These are phyloP conservation scores for Sciurus carolinensis DNA, from an alignment of 2,797 vertebrate species.

Conservation along the genomic window DNA sequence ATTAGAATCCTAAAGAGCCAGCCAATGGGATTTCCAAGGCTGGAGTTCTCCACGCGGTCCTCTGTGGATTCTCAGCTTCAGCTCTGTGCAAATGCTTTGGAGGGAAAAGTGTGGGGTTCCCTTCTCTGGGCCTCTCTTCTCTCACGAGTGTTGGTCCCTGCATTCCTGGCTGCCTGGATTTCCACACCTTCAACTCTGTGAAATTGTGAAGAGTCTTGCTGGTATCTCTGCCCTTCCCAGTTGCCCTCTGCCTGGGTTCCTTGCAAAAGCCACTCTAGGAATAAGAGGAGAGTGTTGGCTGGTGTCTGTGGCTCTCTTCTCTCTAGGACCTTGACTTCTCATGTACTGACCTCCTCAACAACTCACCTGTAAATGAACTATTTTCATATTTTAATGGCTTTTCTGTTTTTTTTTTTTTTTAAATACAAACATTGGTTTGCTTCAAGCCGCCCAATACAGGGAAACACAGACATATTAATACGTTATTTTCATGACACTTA, in stretches of 20 bases:
- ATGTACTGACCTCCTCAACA: not conserved
- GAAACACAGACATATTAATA: not conserved
- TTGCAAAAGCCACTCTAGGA: not conserved
- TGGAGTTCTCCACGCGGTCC: not conserved
- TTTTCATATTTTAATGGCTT: not conserved
- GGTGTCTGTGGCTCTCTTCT: not conserved
- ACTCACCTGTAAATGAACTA: not conserved
- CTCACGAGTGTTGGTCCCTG: not conserved
- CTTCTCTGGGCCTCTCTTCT: not conserved
- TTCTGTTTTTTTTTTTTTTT: not conserved
- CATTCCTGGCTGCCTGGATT: not conserved
- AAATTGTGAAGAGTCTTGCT: constrained; percentile 9
- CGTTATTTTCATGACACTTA: not conserved
- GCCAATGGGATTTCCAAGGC: not conserved
- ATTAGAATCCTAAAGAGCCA: not conserved
- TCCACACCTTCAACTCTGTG: not conserved
- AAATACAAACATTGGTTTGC: not conserved
- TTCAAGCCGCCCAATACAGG: not conserved
- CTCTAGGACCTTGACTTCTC: not conserved
- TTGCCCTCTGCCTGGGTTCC: not conserved
- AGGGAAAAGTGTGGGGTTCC: not conserved
- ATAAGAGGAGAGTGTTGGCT: not conserved
- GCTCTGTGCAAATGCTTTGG: not conserved
- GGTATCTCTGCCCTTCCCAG: not conserved
- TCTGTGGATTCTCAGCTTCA: not conserved